Evolutionary conservation across 2,113 vertebrate species (phyloP).

Genomic region (Centrocercus urophasianus): DNA sequence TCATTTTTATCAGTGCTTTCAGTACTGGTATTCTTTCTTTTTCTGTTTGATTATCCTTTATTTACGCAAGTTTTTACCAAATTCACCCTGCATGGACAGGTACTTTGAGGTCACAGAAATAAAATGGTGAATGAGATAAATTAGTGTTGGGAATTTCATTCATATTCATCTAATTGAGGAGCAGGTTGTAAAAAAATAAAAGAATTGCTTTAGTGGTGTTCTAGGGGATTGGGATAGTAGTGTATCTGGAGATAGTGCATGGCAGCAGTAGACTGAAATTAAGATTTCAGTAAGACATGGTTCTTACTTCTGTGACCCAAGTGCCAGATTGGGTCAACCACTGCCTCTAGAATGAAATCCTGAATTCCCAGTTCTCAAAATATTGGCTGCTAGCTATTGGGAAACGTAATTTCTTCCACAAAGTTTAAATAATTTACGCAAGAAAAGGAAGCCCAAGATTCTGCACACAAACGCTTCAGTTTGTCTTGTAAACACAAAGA

Average conservation of each 20-base stretch:
- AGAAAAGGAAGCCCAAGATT: neutral
- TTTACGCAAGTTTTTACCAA: neutral
- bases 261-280: neutral
- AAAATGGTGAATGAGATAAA: neutral
- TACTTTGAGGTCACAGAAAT: neutral
- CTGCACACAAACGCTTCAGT: neutral
- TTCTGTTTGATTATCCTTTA: neutral
- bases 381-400: rapidly evolving
- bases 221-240: neutral
- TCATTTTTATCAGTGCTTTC: neutral
- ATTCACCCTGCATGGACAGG: neutral
- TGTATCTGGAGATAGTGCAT: neutral
- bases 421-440: neutral
- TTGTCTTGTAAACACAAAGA: neutral
- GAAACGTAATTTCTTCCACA: neutral
- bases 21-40: neutral
- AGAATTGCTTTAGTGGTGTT: neutral
- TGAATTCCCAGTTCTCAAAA: neutral
- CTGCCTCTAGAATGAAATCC: neutral
- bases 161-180: neutral
- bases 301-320: neutral
- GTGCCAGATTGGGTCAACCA: neutral
- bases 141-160: neutral
- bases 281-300: neutral
- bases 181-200: neutral